Conservation (phyloP, 2,113 vertebrate genomes). For the Solenodon paradoxus region DNA sequence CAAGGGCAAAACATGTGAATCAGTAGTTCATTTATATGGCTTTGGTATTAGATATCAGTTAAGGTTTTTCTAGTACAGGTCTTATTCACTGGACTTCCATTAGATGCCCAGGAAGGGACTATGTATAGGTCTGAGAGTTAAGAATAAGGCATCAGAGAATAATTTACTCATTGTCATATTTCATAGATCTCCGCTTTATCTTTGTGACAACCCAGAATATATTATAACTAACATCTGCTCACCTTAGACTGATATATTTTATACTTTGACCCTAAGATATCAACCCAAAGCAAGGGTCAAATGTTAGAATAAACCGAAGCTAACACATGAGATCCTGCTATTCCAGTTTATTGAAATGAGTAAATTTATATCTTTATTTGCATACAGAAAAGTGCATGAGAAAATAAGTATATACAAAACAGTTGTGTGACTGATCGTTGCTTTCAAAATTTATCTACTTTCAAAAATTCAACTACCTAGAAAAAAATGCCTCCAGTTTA, state of each 20-base stretch:
- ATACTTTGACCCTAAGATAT: background rate
- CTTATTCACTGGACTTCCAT: background rate
- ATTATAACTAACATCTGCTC: background rate
- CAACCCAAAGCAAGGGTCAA: background rate
- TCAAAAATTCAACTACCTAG: conserved; percentile 67
- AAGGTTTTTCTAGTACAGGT: background rate
- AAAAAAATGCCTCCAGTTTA: conserved; percentile 68
- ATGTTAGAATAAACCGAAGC: conserved; percentile 20
- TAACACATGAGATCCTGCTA: conserved; percentile 74
- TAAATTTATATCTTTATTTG: conserved; percentile 80
- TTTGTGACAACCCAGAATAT: background rate
- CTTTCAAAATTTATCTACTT: conserved; percentile 58
- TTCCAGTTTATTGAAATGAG: conserved; percentile 87
- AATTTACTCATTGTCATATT: background rate
- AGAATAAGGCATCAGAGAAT: background rate
- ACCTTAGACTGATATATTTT: background rate
- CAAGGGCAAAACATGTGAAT: background rate
- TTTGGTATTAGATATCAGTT: background rate
- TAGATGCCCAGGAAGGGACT: background rate
- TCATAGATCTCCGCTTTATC: background rate
- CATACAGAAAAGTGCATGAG: conserved; percentile 84
- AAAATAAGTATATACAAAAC: conserved; percentile 76
- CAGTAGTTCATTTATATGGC: background rate
- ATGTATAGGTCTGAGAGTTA: background rate
- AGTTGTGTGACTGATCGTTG: conserved; percentile 67